Evolutionary conservation across 2,888 invertebrate genomes (phyloP), one percentile per base, ranked within the genome.

Genomic region (Caenorhabditis sp.): DNA sequence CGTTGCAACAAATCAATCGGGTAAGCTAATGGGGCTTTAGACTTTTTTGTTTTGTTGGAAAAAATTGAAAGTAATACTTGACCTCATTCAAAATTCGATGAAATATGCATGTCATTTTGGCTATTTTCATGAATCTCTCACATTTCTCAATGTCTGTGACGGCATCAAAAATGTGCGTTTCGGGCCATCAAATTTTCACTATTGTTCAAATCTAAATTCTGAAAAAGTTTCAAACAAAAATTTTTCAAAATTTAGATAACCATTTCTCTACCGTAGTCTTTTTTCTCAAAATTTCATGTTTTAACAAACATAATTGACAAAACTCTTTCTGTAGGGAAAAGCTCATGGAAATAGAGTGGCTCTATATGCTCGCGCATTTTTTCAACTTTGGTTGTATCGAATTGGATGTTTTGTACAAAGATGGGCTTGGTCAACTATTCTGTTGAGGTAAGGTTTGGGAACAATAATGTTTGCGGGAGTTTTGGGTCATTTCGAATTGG

Each of bases 1-100:
- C 95, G 84, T 92, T 95, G 90, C 93, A 93, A 90, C 95, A 96
- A 91, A 93, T 97, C 89, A 94, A 94, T 91, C 94, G 95, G 94
- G 97, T 97, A 91, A 43, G 80, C 26, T 26, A 49, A 1, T n/a
- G n/a, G n/a, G n/a, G n/a, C n/a, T 10, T 27, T 55, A 6, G 55
- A 55, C 10, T 24, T 19, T 31, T 17, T 23, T 36, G 36, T 14
- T 19, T 12, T 14, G 17, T n/a, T n/a, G n/a, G n/a, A n/a, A n/a
- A n/a, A n/a, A n/a, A n/a, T n/a, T n/a, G n/a, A n/a, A n/a, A n/a
- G n/a, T n/a, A n/a, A n/a, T n/a, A n/a, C n/a, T n/a, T n/a, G n/a
- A n/a, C n/a, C n/a, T n/a, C n/a, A n/a, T n/a, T n/a, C n/a, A n/a
- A n/a, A n/a, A n/a, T n/a, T n/a, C n/a, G n/a, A n/a, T n/a, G n/a